Evolutionary conservation across 2,888 invertebrate genomes (phyloP), one percentile per base, ranked within the genome.

Genomic region (Drosophila antonietae): DNA sequence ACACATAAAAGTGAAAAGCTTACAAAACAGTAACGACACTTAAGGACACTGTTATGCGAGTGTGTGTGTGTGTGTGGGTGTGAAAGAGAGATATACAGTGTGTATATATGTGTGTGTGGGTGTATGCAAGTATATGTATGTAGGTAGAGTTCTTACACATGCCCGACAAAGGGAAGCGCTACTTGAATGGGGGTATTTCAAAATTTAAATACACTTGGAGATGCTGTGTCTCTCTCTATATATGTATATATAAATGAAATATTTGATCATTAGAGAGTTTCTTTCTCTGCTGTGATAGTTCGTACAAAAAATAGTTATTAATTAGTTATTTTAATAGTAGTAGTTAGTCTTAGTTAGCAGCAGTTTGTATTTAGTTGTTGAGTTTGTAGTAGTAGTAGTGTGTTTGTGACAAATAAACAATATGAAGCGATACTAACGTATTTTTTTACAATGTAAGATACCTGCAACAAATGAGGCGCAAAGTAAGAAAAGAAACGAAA

Each of bases 381-480:
- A 39, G 63, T 44, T 64, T 58, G 43, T 41, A 68, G 65, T 65
- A 51, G 44, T 69, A 33, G 33, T 33, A 33, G 37, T 77, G 83
- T 57, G 28, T 37, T 78, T 47, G 64, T 68, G 60, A 66, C 56
- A 85, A 78, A 74, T 73, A 76, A 79, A 83, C 66, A 86, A 70
- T 74, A 87, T 88, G 83, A 87, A 83, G 88, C 87, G 88, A 90
- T 90, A 90, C 90, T 90, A 90, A 90, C 90, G 90, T 90, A 90
- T 90, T 90, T 90, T 88, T 90, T 90, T 89, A 90, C 89, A 89
- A 90, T 90, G 89, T 90, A 90, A 90, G 86, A 90, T 83, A 90
- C 90, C 90, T 90, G 90, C 76, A 85, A 87, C 84, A 90, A 75
- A 89, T 87, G 86, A 87, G 77, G 88, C 88, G 86, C 86, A 88